Conservation (phyloP, 2,888 invertebrate species). For the Ommatoiulus sabulosus region DNA sequence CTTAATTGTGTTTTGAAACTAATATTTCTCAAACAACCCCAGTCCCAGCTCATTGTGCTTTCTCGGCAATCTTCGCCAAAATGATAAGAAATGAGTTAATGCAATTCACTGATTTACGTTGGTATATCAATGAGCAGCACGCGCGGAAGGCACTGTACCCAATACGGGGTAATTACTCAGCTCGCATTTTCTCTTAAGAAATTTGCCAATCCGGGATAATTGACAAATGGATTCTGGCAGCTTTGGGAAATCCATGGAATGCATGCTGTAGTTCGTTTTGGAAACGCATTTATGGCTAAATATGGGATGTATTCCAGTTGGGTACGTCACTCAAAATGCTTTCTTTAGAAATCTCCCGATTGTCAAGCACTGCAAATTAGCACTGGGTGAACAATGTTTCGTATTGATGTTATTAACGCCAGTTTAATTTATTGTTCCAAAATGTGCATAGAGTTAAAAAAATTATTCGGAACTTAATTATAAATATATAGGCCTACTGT, state of each 20-base stretch:
- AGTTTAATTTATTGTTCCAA: too few species aligned
- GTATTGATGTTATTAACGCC: too few species aligned
- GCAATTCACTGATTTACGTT: not conserved
- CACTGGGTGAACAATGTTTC: too few species aligned
- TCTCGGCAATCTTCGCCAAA: too few species aligned
- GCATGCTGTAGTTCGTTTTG: not conserved
- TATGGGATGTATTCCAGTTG: not conserved
- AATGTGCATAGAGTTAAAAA: too few species aligned
- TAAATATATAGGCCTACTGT: too few species aligned
- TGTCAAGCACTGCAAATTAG: too few species aligned
- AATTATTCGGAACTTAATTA: too few species aligned
- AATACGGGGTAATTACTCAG: not conserved
- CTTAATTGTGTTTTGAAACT: not conserved
- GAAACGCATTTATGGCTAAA: not conserved
- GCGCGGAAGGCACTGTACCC: not conserved
- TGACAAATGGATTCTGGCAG: not conserved
- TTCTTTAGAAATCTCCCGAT: too few species aligned
- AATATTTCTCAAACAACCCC: not conserved
- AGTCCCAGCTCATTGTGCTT: too few species aligned
- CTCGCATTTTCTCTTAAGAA: not conserved
- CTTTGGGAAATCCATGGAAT: not conserved
- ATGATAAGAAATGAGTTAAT: constrained; percentile 4
- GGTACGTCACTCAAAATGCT: too few species aligned
- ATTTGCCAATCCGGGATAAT: not conserved
- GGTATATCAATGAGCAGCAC: not conserved